Evolutionary conservation across 2,113 vertebrate genomes (phyloP), one percentile per base, ranked within the genome.

Genomic region (Urocolius indicus): DNA sequence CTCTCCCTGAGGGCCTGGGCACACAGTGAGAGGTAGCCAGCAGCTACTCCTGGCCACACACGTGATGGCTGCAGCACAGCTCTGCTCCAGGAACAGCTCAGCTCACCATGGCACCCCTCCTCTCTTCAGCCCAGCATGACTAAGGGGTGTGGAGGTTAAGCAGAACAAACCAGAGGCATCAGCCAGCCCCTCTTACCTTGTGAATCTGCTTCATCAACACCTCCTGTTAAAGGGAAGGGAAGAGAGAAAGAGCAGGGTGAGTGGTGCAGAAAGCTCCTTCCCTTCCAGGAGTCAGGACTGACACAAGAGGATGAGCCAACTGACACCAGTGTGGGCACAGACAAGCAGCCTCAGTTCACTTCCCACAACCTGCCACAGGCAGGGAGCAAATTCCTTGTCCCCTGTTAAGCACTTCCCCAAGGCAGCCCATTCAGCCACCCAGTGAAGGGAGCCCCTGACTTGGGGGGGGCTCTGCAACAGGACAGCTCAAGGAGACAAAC

Each of bases 141-240:
- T 82, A 57, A 69, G 14, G 46, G 66, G 48, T 24, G 29, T 4
- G 4, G 16, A 19, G 66, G 74, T 13, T 19, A n/a, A 92, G 65
- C 17, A 88, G 38, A 90, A 92, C 38, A 38, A 81, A 61, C 10
- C 48, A 71, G 65, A 91, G 27, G 9, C 29, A 30, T 65, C 34
- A 88, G 61, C 65, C 84, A 84, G 71, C 34, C 46, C 77, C 49
- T 95, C 97, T 97, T 92, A 99, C 99, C 99, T 99, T 99, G 97
- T 99, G 99, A 96, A 99, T 99, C 97, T 99, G 99, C 97, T 99
- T 99, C 98, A 99, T 99, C 90, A 99, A 98, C 95, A 99, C 99
- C 96, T 99, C 99, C 99, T 99, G 93, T 32, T 83, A 8, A 82
- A 87, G 22, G 21, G 59, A 86, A 94, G 41, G 55, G 61, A 20